These are phyloP conservation scores for Sigmodon hispidus DNA, from an alignment of 2,113 vertebrate species.

Conservation along the genomic window DNA sequence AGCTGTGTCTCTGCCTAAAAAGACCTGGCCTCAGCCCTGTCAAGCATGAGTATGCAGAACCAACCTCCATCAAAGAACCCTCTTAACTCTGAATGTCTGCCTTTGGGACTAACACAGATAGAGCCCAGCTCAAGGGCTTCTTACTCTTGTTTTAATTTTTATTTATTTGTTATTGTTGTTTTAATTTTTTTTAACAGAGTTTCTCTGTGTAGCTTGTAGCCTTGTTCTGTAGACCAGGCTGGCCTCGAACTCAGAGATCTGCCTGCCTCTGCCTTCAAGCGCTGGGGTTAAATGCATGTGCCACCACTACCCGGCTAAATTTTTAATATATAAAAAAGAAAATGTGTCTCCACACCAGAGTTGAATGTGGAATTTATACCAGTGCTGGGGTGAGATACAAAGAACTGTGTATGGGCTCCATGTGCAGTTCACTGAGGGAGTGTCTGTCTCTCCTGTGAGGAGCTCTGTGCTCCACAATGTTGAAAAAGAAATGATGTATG, in stretches of 20 bases:
- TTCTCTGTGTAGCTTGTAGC: not conserved
- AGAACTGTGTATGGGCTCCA: not conserved
- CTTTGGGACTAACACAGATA: not conserved
- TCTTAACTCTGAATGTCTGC: not conserved
- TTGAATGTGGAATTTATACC: not conserved
- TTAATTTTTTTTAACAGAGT: not conserved
- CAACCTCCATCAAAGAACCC: not conserved
- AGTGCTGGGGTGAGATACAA: not conserved
- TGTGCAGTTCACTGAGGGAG: not conserved
- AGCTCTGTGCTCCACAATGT: not conserved
- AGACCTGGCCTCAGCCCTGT: not conserved
- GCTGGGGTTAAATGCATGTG: not conserved
- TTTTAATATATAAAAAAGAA: not conserved
- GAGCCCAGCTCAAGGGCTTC: not conserved
- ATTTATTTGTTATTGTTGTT: not conserved
- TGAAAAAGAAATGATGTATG: not conserved
- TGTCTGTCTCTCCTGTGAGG: not conserved
- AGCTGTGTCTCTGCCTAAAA: not conserved
- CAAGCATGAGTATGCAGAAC: accelerated
- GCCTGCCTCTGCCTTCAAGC: not conserved
- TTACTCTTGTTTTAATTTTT: not conserved
- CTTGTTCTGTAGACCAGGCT: not conserved
- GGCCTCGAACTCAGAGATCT: not conserved
- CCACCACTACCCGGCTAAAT: not conserved
- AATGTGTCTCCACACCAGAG: not conserved